Conservation (phyloP, 2,797 vertebrate genomes). For the Enteromius mattozi region DNA sequence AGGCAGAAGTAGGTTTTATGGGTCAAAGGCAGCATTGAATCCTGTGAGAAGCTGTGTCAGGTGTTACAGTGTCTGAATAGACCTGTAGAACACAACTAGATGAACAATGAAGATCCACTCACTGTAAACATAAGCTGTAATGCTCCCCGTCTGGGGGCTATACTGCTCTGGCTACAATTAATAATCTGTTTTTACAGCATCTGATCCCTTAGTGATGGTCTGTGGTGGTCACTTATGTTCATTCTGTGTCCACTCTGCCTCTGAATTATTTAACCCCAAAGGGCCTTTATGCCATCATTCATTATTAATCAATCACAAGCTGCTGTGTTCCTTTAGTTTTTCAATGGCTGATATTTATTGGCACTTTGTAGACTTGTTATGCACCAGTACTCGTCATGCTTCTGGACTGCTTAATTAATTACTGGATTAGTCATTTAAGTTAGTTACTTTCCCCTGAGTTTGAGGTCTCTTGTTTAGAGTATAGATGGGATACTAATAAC, state of each 20-base stretch:
- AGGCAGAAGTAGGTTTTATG: constrained; percentile 29
- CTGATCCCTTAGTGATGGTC: constrained; percentile 66
- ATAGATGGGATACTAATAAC: constrained; percentile 47
- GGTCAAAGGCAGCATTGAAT: not conserved
- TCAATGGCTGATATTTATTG: constrained; percentile 62
- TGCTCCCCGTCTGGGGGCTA: constrained; percentile 46
- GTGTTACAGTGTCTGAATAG: constrained; percentile 24
- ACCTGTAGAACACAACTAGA: not conserved
- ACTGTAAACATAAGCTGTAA: constrained; percentile 36
- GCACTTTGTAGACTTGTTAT: constrained; percentile 1
- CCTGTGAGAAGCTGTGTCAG: not conserved
- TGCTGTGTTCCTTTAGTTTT: constrained; percentile 66
- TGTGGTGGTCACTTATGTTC: constrained; percentile 61
- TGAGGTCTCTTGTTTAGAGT: constrained; percentile 40
- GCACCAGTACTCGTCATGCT: constrained; percentile 13
- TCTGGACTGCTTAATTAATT: constrained; percentile 47
- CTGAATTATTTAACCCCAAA: constrained; percentile 78
- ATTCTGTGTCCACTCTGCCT: constrained; percentile 59
- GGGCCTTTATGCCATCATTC: constrained; percentile 72
- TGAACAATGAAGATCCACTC: constrained; percentile 45
- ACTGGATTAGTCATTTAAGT: constrained; percentile 34
- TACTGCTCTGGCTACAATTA: constrained; percentile 61
- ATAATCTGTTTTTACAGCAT: constrained; percentile 64
- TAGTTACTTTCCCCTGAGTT: constrained; percentile 42
- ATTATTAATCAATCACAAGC: constrained; percentile 75